A percentile compares a stretch with the other conserved stretches of the same genome.
Evolutionary conservation across 2,113 vertebrate genomes (phyloP).

Genomic region (Ciconia stormi): DNA sequence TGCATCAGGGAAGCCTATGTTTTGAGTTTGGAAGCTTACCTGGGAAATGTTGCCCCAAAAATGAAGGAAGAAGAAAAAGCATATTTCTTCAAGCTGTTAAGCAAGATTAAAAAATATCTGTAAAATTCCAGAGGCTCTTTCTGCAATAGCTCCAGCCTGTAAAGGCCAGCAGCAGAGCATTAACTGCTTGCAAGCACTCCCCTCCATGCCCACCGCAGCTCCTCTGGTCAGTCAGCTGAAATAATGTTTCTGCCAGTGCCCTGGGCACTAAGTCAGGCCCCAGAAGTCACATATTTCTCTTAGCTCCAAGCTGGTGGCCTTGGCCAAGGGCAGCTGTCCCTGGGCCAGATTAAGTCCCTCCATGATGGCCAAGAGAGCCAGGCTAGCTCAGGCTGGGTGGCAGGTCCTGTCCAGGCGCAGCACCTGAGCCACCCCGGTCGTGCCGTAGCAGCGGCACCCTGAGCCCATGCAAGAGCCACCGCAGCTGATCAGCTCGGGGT

Average conservation of each 20-base stretch:
- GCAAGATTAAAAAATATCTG: background rate
- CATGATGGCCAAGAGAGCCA: background rate
- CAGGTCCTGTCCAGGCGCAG: background rate
- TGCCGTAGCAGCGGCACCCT: background rate
- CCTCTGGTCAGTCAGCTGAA: background rate
- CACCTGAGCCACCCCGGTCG: background rate
- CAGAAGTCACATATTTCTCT: background rate
- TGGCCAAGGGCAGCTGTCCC: background rate
- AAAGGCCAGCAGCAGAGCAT: background rate
- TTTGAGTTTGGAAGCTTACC: background rate
- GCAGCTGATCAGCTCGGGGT: fast-evolving
- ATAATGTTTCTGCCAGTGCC: background rate
- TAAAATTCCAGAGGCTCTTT: background rate
- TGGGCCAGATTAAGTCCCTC: background rate
- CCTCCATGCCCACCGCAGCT: background rate
- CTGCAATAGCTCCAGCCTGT: background rate
- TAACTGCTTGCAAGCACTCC: background rate
- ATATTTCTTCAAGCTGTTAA: background rate
- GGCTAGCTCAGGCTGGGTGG: background rate
- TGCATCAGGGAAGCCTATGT: background rate
- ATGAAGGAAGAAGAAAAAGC: background rate
- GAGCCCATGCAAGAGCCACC: background rate
- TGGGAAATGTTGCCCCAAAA: background rate
- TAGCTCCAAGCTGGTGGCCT: background rate
- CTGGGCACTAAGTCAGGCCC: background rate